phyloP scores from a whole-genome alignment of 2,113 vertebrate genomes.

The Struthidea cinerea region DNA sequence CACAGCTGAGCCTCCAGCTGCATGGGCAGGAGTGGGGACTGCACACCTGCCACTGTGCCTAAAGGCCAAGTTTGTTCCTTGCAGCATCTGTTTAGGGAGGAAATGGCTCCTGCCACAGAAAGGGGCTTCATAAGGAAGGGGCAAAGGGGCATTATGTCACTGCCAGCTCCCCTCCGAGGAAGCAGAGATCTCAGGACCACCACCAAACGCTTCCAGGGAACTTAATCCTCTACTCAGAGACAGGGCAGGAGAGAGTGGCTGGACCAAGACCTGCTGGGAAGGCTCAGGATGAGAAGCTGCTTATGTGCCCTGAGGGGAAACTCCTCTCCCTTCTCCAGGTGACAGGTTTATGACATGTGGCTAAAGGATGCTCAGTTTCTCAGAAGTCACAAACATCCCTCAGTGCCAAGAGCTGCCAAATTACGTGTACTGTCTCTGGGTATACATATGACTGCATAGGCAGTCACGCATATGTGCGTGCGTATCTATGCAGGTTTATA shows the following conservation, averaged over 20 bases:
- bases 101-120: background rate
- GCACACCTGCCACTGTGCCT: background rate
- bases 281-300: background rate
- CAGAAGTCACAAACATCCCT: background rate
- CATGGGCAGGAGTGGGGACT: rapidly evolving
- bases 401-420: background rate
- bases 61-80: background rate
- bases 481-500: no score
- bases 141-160: background rate
- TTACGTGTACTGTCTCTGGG: rapidly evolving
- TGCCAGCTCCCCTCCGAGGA: background rate
- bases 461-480: rapidly evolving
- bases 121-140: background rate
- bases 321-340: background rate
- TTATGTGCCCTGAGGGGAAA: background rate
- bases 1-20: background rate
- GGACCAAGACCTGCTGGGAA: background rate
- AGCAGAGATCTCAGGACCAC: background rate
- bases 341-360: background rate
- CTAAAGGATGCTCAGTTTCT: background rate
- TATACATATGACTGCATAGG: rapidly evolving
- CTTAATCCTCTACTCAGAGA: background rate
- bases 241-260: rapidly evolving
- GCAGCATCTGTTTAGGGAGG: background rate
- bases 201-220: background rate